A percentile compares a stretch with the other conserved stretches of the same genome.
Conservation (phyloP, 2,113 vertebrate genomes). For the Falco punctatus region DNA sequence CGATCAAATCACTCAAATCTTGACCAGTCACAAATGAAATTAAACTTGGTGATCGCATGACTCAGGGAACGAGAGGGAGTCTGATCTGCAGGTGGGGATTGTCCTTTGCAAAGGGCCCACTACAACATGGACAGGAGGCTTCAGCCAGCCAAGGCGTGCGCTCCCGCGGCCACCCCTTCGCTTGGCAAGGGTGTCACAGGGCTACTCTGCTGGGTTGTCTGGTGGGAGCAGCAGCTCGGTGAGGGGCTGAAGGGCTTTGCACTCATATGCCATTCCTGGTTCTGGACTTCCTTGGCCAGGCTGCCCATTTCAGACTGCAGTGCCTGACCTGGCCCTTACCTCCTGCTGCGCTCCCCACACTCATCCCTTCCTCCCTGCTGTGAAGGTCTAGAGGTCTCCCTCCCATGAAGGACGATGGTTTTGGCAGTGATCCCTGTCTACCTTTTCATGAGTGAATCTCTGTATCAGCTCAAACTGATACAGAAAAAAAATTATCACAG, state of each 20-base stretch:
- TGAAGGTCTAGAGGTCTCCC: not conserved
- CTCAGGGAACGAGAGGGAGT: not conserved
- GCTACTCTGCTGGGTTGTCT: not conserved
- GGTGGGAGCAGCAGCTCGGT: not conserved
- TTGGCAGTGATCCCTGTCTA: not conserved
- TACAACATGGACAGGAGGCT: not conserved
- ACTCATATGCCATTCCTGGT: not conserved
- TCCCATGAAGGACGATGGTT: accelerated
- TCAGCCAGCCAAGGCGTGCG: not conserved
- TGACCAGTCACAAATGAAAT: not conserved
- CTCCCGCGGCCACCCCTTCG: not conserved
- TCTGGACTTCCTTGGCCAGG: not conserved
- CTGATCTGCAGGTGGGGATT: not conserved
- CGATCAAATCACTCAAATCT: not conserved
- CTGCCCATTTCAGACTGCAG: not conserved
- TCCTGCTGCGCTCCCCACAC: not conserved
- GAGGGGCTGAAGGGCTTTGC: not conserved
- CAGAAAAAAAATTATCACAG: not conserved
- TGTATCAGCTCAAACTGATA: not conserved
- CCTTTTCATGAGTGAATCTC: not conserved
- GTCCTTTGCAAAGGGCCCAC: not conserved
- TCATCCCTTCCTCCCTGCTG: not conserved
- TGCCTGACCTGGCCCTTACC: not conserved
- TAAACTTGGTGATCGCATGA: not conserved
- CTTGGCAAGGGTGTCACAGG: not conserved